phyloP scores from a whole-genome alignment of 2,113 vertebrate species.

The Sylvietta virens region DNA sequence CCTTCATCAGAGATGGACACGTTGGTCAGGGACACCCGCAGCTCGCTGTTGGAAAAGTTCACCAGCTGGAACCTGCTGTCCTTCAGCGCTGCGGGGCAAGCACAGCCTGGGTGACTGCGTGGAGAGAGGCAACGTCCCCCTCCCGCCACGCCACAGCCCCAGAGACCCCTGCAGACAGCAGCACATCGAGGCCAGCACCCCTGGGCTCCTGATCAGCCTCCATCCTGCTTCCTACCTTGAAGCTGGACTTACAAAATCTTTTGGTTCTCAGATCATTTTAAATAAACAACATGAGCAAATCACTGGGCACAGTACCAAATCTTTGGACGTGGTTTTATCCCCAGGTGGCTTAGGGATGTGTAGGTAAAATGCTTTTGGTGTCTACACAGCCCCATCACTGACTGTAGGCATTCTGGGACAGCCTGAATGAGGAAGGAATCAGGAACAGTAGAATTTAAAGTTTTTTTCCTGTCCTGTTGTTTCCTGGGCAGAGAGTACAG shows the following conservation, averaged over 20 bases:
- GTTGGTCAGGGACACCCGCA: constrained; percentile 95
- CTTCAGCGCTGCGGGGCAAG: constrained; percentile 86
- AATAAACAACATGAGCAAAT: background rate
- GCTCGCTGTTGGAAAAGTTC: constrained; percentile 99
- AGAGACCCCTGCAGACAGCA: background rate
- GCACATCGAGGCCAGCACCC: fast-evolving
- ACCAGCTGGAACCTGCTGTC: constrained; percentile 99
- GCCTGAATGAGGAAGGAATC: background rate
- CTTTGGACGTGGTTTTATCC: fast-evolving
- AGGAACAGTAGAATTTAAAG: background rate
- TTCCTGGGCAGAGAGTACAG: background rate
- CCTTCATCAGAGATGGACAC: constrained; percentile 96
- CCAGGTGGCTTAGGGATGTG: background rate
- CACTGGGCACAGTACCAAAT: fast-evolving
- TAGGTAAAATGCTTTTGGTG: background rate
- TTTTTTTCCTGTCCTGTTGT: background rate
- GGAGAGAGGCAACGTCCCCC: background rate
- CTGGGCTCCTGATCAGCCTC: background rate
- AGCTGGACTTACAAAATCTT: background rate
- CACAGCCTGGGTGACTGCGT: background rate
- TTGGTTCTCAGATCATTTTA: background rate
- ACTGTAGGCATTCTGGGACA: too few species aligned
- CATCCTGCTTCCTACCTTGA: background rate
- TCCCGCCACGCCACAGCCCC: background rate
- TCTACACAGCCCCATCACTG: fast-evolving